These are phyloP conservation scores for Solen grandis DNA, from an alignment of 1,140 invertebrate genomes.

Conservation along the genomic window DNA sequence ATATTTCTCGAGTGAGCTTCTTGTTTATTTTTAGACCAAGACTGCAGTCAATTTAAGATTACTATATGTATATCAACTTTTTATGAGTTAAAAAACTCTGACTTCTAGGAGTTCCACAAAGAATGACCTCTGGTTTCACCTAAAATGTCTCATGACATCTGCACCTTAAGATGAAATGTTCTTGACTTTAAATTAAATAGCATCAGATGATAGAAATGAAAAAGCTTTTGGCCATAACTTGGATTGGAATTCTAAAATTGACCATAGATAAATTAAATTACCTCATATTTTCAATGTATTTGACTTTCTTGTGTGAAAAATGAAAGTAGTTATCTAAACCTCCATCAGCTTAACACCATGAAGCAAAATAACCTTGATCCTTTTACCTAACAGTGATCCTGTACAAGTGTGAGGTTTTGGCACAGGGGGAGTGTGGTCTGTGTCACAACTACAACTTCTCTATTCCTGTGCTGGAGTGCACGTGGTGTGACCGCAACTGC, in stretches of 20 bases:
- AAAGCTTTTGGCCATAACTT: background rate
- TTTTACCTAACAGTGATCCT: constrained; percentile 66
- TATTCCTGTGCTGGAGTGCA: constrained; percentile 64
- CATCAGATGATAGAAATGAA: no score
- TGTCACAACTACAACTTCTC: constrained; percentile 70
- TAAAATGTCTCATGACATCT: no score
- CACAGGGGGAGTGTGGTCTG: constrained; percentile 68
- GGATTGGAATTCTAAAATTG: background rate
- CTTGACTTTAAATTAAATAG: no score
- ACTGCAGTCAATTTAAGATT: no score
- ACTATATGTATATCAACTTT: no score
- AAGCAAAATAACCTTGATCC: background rate
- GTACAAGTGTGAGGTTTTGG: constrained; percentile 71
- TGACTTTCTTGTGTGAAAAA: background rate
- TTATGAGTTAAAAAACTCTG: no score
- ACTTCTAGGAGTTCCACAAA: no score
- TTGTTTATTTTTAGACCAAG: no score
- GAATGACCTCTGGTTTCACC: no score
- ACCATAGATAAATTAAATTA: background rate
- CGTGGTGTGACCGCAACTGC: constrained; percentile 68
- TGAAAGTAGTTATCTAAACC: background rate
- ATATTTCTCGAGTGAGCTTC: no score
- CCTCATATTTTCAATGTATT: background rate
- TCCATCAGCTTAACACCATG: background rate
- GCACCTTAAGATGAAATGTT: no score